Evolutionary conservation across 2,113 vertebrate species (phyloP).

Genomic region (Melierax canorus): DNA sequence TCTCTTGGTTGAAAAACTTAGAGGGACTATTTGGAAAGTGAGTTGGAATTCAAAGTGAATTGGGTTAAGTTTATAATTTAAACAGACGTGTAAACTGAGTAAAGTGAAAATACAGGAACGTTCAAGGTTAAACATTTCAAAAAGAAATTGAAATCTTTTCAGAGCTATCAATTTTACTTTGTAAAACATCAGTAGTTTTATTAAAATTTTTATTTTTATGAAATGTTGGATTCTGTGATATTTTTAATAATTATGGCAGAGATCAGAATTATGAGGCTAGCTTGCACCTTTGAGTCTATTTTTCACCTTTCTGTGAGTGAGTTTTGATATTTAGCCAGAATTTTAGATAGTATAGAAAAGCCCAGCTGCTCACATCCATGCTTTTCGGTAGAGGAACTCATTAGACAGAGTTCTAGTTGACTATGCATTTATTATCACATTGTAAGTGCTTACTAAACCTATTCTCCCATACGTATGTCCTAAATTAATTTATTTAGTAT

Average conservation of each 20-base stretch:
- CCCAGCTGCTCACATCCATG: not conserved
- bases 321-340: not conserved
- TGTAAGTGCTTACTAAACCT: not conserved
- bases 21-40: not conserved
- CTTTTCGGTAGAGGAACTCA: not conserved
- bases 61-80: not conserved
- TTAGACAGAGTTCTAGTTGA: not conserved
- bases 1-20: not conserved
- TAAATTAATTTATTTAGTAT: not conserved
- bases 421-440: not conserved
- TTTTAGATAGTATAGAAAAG: not conserved
- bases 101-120: not conserved
- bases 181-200: not conserved
- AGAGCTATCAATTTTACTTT: not conserved
- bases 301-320: not conserved
- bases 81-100: not conserved
- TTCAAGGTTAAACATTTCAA: not conserved
- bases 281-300: not conserved
- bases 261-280: not conserved
- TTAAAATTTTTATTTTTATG: not conserved
- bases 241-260: not conserved
- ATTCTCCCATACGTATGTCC: rapidly evolving
- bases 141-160: not conserved
- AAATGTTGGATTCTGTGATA: not conserved
- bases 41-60: not conserved